phyloP scores from a whole-genome alignment of 2,888 invertebrate species.

The Caenorhabditis uteleia region DNA sequence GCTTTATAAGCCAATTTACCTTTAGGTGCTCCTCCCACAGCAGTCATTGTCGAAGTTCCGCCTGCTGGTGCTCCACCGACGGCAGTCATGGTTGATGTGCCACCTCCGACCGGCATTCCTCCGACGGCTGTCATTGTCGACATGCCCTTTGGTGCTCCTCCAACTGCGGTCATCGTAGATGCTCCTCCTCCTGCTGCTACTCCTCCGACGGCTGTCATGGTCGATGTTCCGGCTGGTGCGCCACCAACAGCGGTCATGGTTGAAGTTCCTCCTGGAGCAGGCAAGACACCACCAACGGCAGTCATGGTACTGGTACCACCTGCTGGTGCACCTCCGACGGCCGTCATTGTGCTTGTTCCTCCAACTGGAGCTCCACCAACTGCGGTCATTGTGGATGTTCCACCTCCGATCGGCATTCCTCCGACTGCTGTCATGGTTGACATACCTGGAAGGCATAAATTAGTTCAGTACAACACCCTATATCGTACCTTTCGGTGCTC shows the following conservation, averaged over 20 bases:
- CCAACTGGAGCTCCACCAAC: conserved; percentile 13
- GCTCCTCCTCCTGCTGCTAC: conserved; percentile 12
- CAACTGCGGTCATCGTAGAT: conserved; percentile 33
- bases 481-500: conserved; percentile 20
- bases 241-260: conserved; percentile 52
- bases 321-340: conserved; percentile 30
- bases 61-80: conserved; percentile 34
- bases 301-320: conserved; percentile 26
- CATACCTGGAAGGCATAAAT: conserved; percentile 16
- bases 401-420: conserved; percentile 36
- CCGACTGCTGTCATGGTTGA: conserved; percentile 54
- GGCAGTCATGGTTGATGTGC: conserved; percentile 49
- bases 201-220: conserved; percentile 28
- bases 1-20: too few species aligned
- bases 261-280: conserved; percentile 23
- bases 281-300: conserved; percentile 28
- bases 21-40: conserved; percentile 37
- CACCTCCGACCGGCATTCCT: conserved; percentile 22
- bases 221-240: conserved; percentile 14
- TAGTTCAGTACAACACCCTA: conserved; percentile 9
- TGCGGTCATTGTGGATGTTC: conserved; percentile 19
- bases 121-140: conserved; percentile 30
- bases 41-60: conserved; percentile 55
- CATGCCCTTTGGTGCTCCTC: conserved; percentile 10
- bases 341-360: conserved; percentile 32